phyloP scores from a whole-genome alignment of 2,888 invertebrate species.

The Anthophora plumipes region DNA sequence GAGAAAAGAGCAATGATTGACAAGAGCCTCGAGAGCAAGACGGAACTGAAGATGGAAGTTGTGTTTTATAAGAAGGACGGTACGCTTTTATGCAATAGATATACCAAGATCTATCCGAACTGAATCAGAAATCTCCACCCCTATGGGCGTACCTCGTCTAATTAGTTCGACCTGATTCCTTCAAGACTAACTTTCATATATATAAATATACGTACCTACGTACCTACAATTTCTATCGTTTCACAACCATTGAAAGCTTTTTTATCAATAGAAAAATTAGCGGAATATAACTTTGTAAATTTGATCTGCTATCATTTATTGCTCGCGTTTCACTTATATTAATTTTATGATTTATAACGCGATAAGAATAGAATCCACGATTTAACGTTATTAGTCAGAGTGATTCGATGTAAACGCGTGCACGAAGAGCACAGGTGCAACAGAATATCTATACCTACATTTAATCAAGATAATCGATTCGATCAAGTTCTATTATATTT shows the following conservation, averaged over 20 bases:
- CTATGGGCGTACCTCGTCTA: not conserved
- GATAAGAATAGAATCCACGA: not conserved
- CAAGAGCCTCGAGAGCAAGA: constrained; percentile 94
- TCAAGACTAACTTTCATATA: too few relatives aligned
- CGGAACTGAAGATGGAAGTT: constrained; percentile 96
- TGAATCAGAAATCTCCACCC: too few relatives aligned
- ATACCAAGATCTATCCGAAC: not conserved
- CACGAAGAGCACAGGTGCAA: constrained; percentile 16
- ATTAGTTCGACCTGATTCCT: constrained; percentile 6
- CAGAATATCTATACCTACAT: constrained; percentile 15
- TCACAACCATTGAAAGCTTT: too few relatives aligned
- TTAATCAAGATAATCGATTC: constrained; percentile 56
- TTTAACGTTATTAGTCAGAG: constrained; percentile 19
- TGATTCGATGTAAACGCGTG: constrained; percentile 15
- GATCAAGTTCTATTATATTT: constrained; percentile 15
- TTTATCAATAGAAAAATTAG: too few relatives aligned
- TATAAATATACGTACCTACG: too few relatives aligned
- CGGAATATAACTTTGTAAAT: not conserved
- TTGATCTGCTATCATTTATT: not conserved
- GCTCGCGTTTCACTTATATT: not conserved
- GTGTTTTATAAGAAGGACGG: constrained; percentile 98
- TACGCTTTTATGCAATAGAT: constrained; percentile 83
- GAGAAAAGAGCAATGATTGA: constrained; percentile 96
- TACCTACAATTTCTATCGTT: too few relatives aligned
- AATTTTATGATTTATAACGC: constrained; percentile 1